Base-by-base conservation (phyloP, 2,888 invertebrate genomes). In the Chromoteleia sp. region DNA sequence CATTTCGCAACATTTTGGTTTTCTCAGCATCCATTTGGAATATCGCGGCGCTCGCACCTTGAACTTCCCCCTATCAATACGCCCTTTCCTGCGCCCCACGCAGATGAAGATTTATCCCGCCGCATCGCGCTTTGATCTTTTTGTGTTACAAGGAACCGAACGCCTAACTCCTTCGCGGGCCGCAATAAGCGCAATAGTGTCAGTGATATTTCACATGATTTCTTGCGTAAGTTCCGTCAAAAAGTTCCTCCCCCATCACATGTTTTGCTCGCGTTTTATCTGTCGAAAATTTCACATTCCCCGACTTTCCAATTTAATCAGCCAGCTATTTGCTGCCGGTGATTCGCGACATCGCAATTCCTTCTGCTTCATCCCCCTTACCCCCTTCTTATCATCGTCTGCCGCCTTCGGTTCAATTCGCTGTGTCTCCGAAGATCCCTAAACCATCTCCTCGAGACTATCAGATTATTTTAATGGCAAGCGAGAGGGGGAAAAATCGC, bases 381-480 rank as follows among this genome's bases (percentile, higher is more conserved):
- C 29, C 45, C 45, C 48, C 4, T 52, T 21, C 29, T 68, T 68
- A 56, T 54, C 58, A 45, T 21, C 52, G 39, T 52, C 67, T 39
- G n/a, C 29, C 25, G 39, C 33, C 3, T 70, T 70, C 70, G 50
- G 50, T 70, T 58, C 15, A 36, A 25, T 39, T 25, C 29, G 30
- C 45, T 7, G 7, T 41, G 14, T 45, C 25, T 30, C 33, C 30
- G 30, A 43, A 56, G 45, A 15, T 10, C 48, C 50, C 30, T 17
- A 45, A 67, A 50, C 45, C 70, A 17, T 48, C 48, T 50, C 45
- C 36, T 45, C 48, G 33, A 36, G 81, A 82, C 83, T 77, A 85
- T 85, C 83, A 58, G 83, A 84, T 85, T 82, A 85, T 85, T 85
- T 83, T 77, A 83, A 84, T 74, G 82, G 79, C 70, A 8, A 33